These are phyloP conservation scores for Emydocephalus ijimae DNA, from an alignment of 2,113 vertebrate genomes.

Conservation along the genomic window DNA sequence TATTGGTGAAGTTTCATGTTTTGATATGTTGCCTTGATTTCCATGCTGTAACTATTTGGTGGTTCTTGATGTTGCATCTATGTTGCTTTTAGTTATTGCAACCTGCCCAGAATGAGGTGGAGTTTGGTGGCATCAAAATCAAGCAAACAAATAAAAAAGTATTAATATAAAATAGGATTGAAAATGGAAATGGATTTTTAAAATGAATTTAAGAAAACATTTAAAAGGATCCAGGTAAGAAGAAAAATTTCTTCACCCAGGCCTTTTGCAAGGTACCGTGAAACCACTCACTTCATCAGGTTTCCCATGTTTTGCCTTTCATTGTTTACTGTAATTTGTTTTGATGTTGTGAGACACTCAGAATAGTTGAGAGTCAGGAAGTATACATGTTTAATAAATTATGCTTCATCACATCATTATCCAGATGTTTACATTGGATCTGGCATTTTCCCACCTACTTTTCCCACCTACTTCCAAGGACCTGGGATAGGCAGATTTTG, in stretches of 20 bases:
- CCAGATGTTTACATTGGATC: no score
- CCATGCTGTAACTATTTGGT: no score
- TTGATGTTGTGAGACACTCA: not conserved
- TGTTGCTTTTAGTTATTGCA: no score
- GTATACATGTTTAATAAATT: not conserved
- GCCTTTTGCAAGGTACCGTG: not conserved
- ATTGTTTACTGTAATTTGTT: not conserved
- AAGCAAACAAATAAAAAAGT: not conserved
- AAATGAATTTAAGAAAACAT: not conserved
- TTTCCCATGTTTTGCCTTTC: no score
- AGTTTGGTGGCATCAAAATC: not conserved
- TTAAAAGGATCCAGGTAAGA: not conserved
- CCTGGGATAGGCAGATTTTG: no score
- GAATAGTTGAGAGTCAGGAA: not conserved
- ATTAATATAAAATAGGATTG: not conserved
- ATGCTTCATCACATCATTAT: not conserved
- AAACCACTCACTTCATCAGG: not conserved
- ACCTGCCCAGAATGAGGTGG: not conserved
- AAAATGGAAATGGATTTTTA: not conserved
- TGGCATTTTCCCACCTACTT: no score
- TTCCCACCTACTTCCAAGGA: no score
- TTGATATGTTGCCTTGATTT: no score
- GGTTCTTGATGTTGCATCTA: no score
- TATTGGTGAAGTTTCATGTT: no score
- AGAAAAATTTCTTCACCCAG: not conserved